Evolutionary conservation across 2,797 vertebrate genomes (phyloP), one percentile per base, ranked within the genome.

Genomic region (Lophotriccus pileatus): DNA sequence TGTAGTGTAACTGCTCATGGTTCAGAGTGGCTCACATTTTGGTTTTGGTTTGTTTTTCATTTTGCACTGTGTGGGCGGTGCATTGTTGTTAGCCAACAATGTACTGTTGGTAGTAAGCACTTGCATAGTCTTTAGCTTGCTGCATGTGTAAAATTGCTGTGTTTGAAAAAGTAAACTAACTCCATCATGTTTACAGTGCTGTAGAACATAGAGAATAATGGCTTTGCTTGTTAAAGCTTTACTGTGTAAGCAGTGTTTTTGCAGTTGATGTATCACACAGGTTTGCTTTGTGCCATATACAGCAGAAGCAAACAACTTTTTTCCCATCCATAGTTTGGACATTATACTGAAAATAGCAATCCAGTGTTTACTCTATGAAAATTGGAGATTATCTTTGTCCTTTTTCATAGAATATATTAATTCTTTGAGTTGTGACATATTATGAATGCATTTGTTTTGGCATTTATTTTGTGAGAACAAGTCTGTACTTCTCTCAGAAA

Each of bases 71-170:
- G 95, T 97, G 98, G 98, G 98, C 98, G 69, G 99, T 98, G 98
- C 98, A 98, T 99, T 99, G 98, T 99, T 99, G 99, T 98, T 98
- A 97, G 97, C 98, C 98, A 99, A 99, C 98, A 99, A 99, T 99
- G 98, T 99, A 98, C 99, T 99, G 98, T 98, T 98, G 98, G 98
- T 98, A 98, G 98, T 97, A 93, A 97, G 98, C 97, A 94, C 87
- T 95, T 98, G 97, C 95, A 24, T 91, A 97, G 95, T 88, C 80
- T 94, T 95, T 98, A 98, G 98, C 93, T 98, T 91, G 81, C 96
- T 99, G 98, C 98, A 98, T 98, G 98, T 75, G 36, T 92, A 55
- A 84, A 81, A 86, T 62, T 44, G 76, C 70, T 84, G 3, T 43
- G 25, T 76, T 81, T 60, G 37, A 39, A 84, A 55, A 46, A 18